phyloP scores from a whole-genome alignment of 2,797 vertebrate species.

The Simalia tracyae region DNA sequence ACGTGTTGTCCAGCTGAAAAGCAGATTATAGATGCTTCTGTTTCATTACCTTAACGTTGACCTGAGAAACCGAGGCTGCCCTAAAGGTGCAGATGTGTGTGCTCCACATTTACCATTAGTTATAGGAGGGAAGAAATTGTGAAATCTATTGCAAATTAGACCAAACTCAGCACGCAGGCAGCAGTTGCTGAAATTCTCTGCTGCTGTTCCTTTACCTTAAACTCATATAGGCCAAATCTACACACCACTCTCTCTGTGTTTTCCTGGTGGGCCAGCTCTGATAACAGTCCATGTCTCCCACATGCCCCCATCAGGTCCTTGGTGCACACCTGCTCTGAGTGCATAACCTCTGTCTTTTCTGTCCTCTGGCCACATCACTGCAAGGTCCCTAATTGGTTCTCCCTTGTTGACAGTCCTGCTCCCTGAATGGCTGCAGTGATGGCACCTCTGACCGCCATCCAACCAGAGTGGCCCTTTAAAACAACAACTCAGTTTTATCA shows the following conservation, averaged over 20 bases:
- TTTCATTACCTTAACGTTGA: background rate
- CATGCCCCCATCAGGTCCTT: background rate
- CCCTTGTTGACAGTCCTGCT: too few relatives aligned
- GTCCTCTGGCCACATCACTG: background rate
- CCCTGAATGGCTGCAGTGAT: too few relatives aligned
- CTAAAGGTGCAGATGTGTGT: background rate
- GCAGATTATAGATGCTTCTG: conserved; percentile 17
- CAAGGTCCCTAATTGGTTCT: too few relatives aligned
- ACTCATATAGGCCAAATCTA: background rate
- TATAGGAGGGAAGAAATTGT: background rate
- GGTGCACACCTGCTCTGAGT: background rate
- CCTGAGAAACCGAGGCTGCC: background rate
- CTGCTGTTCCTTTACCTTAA: background rate
- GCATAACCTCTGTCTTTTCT: background rate
- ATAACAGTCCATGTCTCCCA: background rate
- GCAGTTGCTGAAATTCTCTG: background rate
- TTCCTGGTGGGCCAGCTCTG: background rate
- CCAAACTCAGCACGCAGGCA: background rate
- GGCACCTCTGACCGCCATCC: too few relatives aligned
- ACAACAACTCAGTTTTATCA: too few relatives aligned
- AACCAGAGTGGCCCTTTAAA: too few relatives aligned
- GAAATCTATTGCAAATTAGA: background rate
- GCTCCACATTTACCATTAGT: background rate
- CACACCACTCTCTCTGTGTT: background rate
- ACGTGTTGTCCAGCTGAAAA: conserved; percentile 24